Evolutionary conservation across 1,140 invertebrate species (phyloP), one percentile per base, ranked within the genome.

Genomic region (Lordiphosa collinella): DNA sequence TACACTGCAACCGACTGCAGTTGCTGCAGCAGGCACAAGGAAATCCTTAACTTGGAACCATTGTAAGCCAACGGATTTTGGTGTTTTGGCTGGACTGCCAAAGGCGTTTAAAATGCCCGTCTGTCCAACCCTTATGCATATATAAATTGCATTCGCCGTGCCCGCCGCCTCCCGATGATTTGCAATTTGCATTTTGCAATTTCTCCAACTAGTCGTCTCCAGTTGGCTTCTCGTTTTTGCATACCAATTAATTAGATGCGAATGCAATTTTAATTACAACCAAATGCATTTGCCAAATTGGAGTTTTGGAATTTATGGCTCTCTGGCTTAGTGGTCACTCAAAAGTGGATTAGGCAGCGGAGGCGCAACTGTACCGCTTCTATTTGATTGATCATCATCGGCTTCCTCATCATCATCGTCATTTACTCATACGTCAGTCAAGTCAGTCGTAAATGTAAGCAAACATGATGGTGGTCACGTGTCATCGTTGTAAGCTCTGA

Each of bases 231-330:
- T 46, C 62, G 72, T 71, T 87, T 87, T 86, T 87, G 85, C 79
- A 87, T 88, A 78, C 72, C 69, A 88, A 86, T 88, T 87, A 88
- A 87, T 88, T 87, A 87, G 76, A 88, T 88, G 85, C 86, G 86
- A 88, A 88, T 88, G 86, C 86, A 87, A 87, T 88, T 88, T 87
- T 88, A 88, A 88, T 88, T 87, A 85, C 76, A 78, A 25, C 73
- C 53, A 70, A 72, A 64, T 76, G 71, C 73, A 78, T 78, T 78
- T 78, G 62, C 53, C 67, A 78, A 78, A 78, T 78, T 78, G 58
- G 60, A 70, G 76, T 67, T 44, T 57, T 53, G 35, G 51, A 82
- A 76, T 82, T 82, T 84, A 82, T 82, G 76, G 56, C 46, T 60
- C 46, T 60, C 12, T 44, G 55, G 49, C 55, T 57, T 64, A 65